Percentiles rank a stretch among this genome's conserved stretches.
phyloP scores from a whole-genome alignment of 1,140 invertebrate species.

The Dinoponera quadriceps region DNA sequence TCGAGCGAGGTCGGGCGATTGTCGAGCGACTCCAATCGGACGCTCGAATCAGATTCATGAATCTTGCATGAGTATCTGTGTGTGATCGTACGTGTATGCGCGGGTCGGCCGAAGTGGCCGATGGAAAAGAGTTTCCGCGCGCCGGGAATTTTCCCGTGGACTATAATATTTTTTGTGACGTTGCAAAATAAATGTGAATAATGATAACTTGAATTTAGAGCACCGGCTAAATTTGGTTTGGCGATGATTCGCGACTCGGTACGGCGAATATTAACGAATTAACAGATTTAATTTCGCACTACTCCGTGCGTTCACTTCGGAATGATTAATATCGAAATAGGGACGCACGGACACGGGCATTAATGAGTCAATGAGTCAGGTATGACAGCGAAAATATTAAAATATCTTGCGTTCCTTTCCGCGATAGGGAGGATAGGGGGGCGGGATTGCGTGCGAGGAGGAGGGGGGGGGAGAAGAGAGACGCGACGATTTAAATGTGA shows the following conservation, averaged over 20 bases:
- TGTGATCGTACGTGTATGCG: too few species aligned
- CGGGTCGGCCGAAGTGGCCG: background rate
- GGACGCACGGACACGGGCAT: background rate
- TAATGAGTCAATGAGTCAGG: background rate
- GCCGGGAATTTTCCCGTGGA: background rate
- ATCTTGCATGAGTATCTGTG: constrained; percentile 30
- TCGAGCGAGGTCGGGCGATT: background rate
- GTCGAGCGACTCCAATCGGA: constrained; percentile 20
- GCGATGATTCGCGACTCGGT: too few species aligned
- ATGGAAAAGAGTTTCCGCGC: background rate
- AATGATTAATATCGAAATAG: background rate
- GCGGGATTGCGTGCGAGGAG: too few species aligned
- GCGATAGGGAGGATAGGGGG: too few species aligned
- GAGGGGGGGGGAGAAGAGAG: too few species aligned
- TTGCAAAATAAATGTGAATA: too few species aligned
- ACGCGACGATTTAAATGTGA: constrained; percentile 37
- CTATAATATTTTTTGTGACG: too few species aligned
- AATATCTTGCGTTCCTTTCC: background rate
- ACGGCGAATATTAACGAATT: too few species aligned
- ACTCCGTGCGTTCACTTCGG: background rate
- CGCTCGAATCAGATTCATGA: constrained; percentile 15
- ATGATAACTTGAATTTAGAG: too few species aligned
- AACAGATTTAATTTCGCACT: background rate
- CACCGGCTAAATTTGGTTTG: too few species aligned
- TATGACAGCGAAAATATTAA: constrained; percentile 28